Evolutionary conservation across 2,888 invertebrate genomes (phyloP), one percentile per base, ranked within the genome.

Genomic region (Rhingia rostrata): DNA sequence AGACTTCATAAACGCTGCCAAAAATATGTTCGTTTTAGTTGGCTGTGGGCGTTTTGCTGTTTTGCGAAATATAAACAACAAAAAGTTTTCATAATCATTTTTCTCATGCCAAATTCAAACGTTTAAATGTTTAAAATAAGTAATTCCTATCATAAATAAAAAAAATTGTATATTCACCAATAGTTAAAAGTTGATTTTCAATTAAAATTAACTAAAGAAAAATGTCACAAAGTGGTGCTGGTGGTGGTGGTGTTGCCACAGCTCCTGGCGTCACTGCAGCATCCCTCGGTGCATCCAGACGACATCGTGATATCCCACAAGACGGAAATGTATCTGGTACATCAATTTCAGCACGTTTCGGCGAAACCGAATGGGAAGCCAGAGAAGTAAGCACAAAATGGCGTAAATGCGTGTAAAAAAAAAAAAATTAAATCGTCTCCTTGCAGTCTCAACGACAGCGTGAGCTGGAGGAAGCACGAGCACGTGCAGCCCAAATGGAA

Each of bases 401-500:
- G 12, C 6, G 4, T 9, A 49, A 49, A 4, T 37, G 0, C 5
- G 37, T 64, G 10, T 4, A 12, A 9, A 4, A 45, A 51, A 53
- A 37, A 2, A 10, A 35, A 43, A 43, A 41, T 9, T 9, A 47
- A 22, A 6, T 47, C 37, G 56, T 32, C n/a, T 60, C 0, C 30
- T 79, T 79, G 0, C 74, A 92, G 92, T 91, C 92, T 4, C 92
- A 92, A 58, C 88, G 92, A 1, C 92, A 92, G 69, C 87, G 97
- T 58, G 99, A 99, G 90, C 92, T 99, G 86, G 98, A 99, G 89
- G 99, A 99, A 90, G 98, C 98, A 0, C 93, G 98, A 87, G 97
- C 98, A 4, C 92, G 99, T 85, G 98, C 98, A 12, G 96, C 98
- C 0, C 99, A 99, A 92, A 99, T 99, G 99, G 99, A 99, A 91